Evolutionary conservation across 2,797 vertebrate genomes (phyloP), one percentile per base, ranked within the genome.

Genomic region (Coregonus sp.): DNA sequence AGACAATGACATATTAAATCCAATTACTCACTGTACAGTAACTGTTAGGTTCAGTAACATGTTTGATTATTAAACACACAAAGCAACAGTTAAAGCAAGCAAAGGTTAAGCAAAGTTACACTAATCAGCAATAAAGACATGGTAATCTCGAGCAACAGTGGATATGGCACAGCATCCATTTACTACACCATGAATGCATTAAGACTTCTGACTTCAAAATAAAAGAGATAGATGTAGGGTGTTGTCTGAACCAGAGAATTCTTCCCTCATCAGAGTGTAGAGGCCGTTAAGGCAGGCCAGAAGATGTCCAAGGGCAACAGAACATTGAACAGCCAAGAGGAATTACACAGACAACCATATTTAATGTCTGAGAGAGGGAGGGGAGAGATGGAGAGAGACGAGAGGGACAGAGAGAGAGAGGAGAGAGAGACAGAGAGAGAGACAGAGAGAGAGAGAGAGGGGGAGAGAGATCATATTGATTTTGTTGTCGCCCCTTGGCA

Each of bases 41-140:
- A 79, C 52, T 69, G 73, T 54, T 72, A 74, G 77, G 37, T 74
- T 78, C 66, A 59, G 77, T 33, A 70, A 25, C 72, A 59, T 63
- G 75, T 73, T 81, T 75, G 50, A 78, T 75, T 66, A 63, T 75
- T 66, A 52, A 47, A 75, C 29, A 63, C 68, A 35, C 18, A 51
- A 77, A 81, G 79, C 80, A 80, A 81, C 72, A 82, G 47, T 70
- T 5, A 82, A 78, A 79, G 83, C 72, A 78, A 75, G 73, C 59
- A 68, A 65, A 56, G 18, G 12, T 75, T 37, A 37, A 63, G 72
- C 6, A 29, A 33, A 67, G 65, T 67, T 67, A 4, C 5, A 67
- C 5, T 20, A 54, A 72, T 50, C 54, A 73, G 73, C 35, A 31
- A 47, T 70, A 69, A 76, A 84, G 54, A 78, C n/a, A 73, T 15